phyloP scores from a whole-genome alignment of 2,888 invertebrate species.

The Hydrotaea cyrtoneurina region DNA sequence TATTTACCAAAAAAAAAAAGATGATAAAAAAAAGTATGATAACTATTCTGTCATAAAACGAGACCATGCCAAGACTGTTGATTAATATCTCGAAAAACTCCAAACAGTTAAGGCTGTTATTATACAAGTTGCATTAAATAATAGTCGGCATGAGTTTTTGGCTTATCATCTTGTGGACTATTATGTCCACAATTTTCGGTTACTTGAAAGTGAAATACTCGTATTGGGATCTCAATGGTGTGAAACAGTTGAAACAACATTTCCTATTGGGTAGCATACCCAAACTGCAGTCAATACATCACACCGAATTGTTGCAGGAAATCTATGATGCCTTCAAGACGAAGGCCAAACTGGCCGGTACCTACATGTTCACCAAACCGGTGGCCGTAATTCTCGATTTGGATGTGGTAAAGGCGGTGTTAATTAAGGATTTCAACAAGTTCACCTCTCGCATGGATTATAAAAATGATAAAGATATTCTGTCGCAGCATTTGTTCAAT shows the following conservation, averaged over 20 bases:
- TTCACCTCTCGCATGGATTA: slow-evolving; percentile 77
- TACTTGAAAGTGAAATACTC: slow-evolving; percentile 70
- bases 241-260: slow-evolving; percentile 71
- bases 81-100: no score
- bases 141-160: slow-evolving; percentile 67
- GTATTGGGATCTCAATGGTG: slow-evolving; percentile 72
- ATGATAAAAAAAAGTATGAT: no score
- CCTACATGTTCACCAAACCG: slow-evolving; percentile 73
- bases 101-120: no score
- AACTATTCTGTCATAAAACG: not conserved
- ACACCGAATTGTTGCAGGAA: slow-evolving; percentile 70
- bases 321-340: slow-evolving; percentile 73
- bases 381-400: slow-evolving; percentile 73
- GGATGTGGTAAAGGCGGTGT: slow-evolving; percentile 76
- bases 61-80: no score
- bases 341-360: slow-evolving; percentile 71
- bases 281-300: slow-evolving; percentile 67
- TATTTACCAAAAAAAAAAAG: no score
- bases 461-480: slow-evolving; percentile 72
- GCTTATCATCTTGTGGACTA: slow-evolving; percentile 65
- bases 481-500: slow-evolving; percentile 76
- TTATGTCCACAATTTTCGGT: slow-evolving; percentile 68
- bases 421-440: slow-evolving; percentile 79
- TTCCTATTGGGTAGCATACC: slow-evolving; percentile 72
- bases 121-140: no score